phyloP scores from a whole-genome alignment of 2,888 invertebrate genomes.

The Philhelius pedissequus region DNA sequence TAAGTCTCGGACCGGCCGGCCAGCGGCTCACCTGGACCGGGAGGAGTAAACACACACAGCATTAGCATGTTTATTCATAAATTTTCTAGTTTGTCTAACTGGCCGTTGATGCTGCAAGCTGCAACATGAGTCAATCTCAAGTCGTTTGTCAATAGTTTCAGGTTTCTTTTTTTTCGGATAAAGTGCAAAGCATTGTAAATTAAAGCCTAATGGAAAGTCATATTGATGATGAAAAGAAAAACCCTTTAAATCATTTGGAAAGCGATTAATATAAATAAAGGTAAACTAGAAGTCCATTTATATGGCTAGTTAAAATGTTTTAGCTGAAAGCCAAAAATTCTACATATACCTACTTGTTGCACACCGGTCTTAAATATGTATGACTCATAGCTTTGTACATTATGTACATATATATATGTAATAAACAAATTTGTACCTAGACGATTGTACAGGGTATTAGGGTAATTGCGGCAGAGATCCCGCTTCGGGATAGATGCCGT shows the following conservation, averaged over 20 bases:
- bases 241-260: neutral
- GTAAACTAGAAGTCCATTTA: neutral
- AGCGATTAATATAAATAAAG: neutral
- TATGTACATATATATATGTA: no score
- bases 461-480: no score
- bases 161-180: neutral
- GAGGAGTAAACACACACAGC: neutral
- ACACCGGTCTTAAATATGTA: no score
- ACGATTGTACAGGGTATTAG: no score
- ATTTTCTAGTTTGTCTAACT: neutral
- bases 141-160: slow-evolving; percentile 27
- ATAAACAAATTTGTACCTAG: no score
- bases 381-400: no score
- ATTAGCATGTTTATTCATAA: slow-evolving; percentile 56
- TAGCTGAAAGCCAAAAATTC: no score
- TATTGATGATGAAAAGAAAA: neutral
- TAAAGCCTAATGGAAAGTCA: neutral
- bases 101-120: slow-evolving; percentile 16
- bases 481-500: no score
- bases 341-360: no score
- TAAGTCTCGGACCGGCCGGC: no score
- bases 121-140: slow-evolving; percentile 37
- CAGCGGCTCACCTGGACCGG: no score
- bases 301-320: neutral
- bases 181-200: slow-evolving; percentile 6